These are phyloP conservation scores for Dromococcyx pavoninus DNA, from an alignment of 2,797 vertebrate species.

Conservation along the genomic window DNA sequence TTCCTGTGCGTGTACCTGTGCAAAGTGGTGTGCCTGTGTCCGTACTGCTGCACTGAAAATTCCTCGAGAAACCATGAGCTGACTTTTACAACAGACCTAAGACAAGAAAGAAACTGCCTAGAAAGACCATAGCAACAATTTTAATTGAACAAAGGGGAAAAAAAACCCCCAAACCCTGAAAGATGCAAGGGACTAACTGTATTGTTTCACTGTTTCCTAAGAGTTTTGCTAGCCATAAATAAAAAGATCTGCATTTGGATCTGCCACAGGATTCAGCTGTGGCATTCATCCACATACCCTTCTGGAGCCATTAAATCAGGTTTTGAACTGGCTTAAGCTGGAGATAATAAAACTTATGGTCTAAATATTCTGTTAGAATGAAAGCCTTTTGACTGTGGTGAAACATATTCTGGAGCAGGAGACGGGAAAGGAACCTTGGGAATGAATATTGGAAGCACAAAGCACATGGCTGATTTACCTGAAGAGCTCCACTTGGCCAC, in stretches of 20 bases:
- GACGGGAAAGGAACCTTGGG: neutral
- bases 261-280: neutral
- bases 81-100: neutral
- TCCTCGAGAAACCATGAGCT: neutral
- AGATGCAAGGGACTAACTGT: neutral
- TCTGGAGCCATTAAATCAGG: neutral
- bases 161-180: neutral
- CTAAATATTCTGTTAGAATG: neutral
- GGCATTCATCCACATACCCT: neutral
- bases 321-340: neutral
- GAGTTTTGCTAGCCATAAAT: neutral
- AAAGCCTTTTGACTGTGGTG: neutral
- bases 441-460: neutral
- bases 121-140: neutral
- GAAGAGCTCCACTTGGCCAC: neutral
- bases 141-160: neutral
- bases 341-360: neutral
- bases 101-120: neutral
- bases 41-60: neutral
- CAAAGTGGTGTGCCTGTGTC: neutral
- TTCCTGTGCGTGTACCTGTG: fast-evolving
- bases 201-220: neutral
- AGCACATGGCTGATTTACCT: neutral
- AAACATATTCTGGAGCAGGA: neutral
- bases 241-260: neutral